phyloP scores from a whole-genome alignment of 2,113 vertebrate species.

The Merops nubicus region DNA sequence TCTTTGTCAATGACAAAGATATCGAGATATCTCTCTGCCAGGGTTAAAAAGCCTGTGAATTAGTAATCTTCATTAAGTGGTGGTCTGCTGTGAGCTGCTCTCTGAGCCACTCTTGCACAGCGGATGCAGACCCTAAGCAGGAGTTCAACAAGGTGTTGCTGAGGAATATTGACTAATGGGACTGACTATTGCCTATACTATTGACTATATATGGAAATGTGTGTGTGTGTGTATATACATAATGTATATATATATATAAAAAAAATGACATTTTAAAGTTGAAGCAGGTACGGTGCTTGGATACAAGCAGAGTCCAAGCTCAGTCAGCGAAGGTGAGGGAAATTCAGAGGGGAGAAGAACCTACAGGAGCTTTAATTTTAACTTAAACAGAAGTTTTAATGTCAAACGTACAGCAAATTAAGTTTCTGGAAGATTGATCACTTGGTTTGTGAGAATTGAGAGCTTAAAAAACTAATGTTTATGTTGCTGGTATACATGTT shows the following conservation, averaged over 20 bases:
- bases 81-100: not conserved
- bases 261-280: not conserved
- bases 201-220: not conserved
- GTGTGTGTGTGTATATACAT: too few relatives aligned
- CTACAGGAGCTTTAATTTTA: not conserved
- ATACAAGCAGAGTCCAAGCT: not conserved
- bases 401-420: not conserved
- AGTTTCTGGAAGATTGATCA: not conserved
- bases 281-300: not conserved
- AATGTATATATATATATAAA: not conserved
- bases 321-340: not conserved
- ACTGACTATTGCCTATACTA: not conserved
- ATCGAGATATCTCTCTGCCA: not conserved
- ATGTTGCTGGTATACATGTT: not conserved
- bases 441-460: not conserved
- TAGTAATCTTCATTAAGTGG: not conserved
- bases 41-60: not conserved
- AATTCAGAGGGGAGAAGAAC: not conserved
- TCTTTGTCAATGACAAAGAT: not conserved
- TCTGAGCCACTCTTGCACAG: not conserved
- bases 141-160: not conserved
- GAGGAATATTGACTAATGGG: not conserved
- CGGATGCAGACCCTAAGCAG: not conserved
- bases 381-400: not conserved
- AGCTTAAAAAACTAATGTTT: not conserved